These are phyloP conservation scores for Nephrotoma appendiculata DNA, from an alignment of 2,888 invertebrate species.

Conservation along the genomic window DNA sequence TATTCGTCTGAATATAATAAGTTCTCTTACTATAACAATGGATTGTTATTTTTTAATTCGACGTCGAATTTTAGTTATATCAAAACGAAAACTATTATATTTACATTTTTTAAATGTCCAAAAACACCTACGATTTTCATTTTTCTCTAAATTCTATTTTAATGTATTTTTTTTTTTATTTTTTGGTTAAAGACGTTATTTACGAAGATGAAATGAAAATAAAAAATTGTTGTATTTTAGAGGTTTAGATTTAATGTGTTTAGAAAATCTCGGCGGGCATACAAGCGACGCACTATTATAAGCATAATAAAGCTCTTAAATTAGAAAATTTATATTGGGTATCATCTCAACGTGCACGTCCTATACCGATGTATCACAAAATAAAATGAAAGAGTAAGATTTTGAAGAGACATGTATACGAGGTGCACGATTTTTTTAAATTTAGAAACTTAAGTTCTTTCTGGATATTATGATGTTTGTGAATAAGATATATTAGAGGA, in stretches of 20 bases:
- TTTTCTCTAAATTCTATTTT: not conserved
- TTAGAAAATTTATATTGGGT: not conserved
- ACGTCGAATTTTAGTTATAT: not conserved
- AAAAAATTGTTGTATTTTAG: not conserved
- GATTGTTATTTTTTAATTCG: not conserved
- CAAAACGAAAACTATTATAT: not conserved
- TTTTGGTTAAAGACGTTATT: not conserved
- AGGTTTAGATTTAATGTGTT: not conserved
- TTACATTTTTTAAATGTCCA: not conserved
- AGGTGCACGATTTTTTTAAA: not conserved
- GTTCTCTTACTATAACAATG: not conserved
- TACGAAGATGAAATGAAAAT: not conserved
- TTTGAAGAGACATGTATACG: not conserved
- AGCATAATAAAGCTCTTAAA: not conserved
- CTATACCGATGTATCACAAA: not conserved
- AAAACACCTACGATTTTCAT: not conserved
- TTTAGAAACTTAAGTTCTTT: not conserved
- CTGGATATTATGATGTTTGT: not conserved
- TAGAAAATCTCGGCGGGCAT: not conserved
- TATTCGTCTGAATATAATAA: not conserved
- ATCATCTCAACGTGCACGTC: not conserved
- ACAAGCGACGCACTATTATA: not conserved
- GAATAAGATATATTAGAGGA: not conserved
- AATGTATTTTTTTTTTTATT: not conserved
- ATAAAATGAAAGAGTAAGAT: not conserved